Evolutionary conservation across 2,888 invertebrate species (phyloP), one percentile per base, ranked within the genome.

Genomic region (Myathropa florea): DNA sequence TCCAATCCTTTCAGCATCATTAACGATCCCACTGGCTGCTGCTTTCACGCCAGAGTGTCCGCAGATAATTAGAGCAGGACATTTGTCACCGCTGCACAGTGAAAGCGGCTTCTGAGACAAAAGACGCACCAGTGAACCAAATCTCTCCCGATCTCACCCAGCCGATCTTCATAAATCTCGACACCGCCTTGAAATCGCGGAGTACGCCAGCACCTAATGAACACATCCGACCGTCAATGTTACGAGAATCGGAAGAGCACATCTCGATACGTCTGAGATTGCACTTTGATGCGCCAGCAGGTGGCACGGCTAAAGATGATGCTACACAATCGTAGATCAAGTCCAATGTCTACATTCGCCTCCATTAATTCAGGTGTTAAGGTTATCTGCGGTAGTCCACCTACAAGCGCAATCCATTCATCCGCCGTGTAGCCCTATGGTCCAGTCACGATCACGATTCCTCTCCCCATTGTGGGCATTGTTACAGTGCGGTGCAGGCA

Each of bases 391-490:
- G 59, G 77, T 77, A 77, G 82, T 85, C 82, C 82, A 78, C 82
- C 85, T 85, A 82, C 82, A 85, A 84, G 71, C 30, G 57, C 24
- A 12, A 81, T 72, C 65, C 72, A 77, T 77, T 81, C 76, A 85
- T 85, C 65, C 14, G 21, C 24, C 46, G 46, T 68, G 30, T 59
- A 60, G 53, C 53, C 63, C 30, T 39, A 26, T 55, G 76, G 72
- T 82, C 72, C 24, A 82, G 85, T 82, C 85, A 85, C 85, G 85
- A 85, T 82, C 85, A 85, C 73, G 85, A 77, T 59, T 81, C 64
- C 53, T 30, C n/a, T 6, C 6, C 21, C 23, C 28, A n/a, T 63
- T 26, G 14, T 18, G 39, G 36, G 33, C 67, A 72, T 72, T 60
- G 70, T 84, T 68, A 61, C 30, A 24, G 7, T 39, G 39, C 21